Percentiles rank a stretch among this genome's conserved stretches.
Conservation (phyloP, 2,888 invertebrate species). For the Petrophora chlorosata region DNA sequence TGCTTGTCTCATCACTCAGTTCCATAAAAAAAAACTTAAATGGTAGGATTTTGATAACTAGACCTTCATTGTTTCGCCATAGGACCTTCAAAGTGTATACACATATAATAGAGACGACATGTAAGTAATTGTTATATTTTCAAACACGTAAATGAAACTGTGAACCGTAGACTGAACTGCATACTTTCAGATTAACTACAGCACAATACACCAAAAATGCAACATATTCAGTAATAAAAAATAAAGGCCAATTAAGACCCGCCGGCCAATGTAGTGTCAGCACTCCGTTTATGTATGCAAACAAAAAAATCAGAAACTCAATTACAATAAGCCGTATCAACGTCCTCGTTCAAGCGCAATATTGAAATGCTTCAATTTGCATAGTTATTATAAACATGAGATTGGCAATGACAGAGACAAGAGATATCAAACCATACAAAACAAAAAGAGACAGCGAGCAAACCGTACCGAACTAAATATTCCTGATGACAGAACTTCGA, state of each 20-base stretch:
- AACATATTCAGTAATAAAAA: neutral
- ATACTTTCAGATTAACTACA: too few relatives aligned
- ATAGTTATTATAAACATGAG: constrained; percentile 76
- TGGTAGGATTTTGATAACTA: too few relatives aligned
- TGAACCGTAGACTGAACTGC: too few relatives aligned
- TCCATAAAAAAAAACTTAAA: too few relatives aligned
- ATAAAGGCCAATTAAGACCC: constrained; percentile 17
- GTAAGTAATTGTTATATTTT: too few relatives aligned
- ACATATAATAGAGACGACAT: too few relatives aligned
- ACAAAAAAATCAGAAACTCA: constrained; percentile 62
- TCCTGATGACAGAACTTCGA: constrained; percentile 1
- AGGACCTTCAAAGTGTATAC: too few relatives aligned
- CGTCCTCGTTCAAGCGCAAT: constrained; percentile 63
- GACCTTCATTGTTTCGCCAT: too few relatives aligned
- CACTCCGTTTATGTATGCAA: constrained; percentile 42
- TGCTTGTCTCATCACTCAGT: too few relatives aligned
- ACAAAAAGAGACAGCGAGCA: constrained; percentile 38
- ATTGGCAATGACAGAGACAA: constrained; percentile 52
- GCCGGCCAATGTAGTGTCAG: constrained; percentile 38
- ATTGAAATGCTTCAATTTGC: constrained; percentile 75
- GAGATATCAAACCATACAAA: constrained; percentile 34
- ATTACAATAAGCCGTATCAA: constrained; percentile 65
- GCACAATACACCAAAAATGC: too few relatives aligned
- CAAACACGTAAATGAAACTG: too few relatives aligned
- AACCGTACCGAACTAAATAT: constrained; percentile 3